These are phyloP conservation scores for Furcifer pardalis DNA, from an alignment of 2,797 vertebrate genomes.

Conservation along the genomic window DNA sequence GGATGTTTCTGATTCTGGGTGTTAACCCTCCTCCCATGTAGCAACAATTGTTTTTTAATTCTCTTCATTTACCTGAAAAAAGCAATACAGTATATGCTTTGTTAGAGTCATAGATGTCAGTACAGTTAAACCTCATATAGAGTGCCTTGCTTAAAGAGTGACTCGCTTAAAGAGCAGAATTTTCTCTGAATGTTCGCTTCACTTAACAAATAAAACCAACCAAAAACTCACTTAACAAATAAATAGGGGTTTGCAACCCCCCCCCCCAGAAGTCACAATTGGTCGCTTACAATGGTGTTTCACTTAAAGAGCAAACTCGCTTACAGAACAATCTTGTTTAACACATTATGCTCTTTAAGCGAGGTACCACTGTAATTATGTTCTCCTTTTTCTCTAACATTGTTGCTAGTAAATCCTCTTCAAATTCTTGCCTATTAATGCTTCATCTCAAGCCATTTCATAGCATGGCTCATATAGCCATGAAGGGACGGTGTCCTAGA, in stretches of 20 bases:
- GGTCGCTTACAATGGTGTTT: too few relatives aligned
- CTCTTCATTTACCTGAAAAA: slow-evolving; percentile 3
- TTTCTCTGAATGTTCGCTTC: too few relatives aligned
- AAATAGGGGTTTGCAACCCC: too few relatives aligned
- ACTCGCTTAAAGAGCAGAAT: too few relatives aligned
- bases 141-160: too few relatives aligned
- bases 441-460: not conserved
- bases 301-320: not conserved
- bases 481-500: not conserved
- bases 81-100: not conserved
- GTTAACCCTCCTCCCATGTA: too few relatives aligned
- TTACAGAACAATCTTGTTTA: not conserved
- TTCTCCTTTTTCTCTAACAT: not conserved
- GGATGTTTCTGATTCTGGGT: not conserved
- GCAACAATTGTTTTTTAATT: not conserved
- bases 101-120: not conserved
- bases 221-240: too few relatives aligned
- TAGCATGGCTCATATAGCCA: not conserved
- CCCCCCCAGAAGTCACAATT: too few relatives aligned
- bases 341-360: too few relatives aligned
- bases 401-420: too few relatives aligned
- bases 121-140: too few relatives aligned
- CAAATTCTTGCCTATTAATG: not conserved
- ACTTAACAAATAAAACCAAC: too few relatives aligned
- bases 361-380: not conserved